These are phyloP conservation scores for Sinodicranocentrus sp. DNA, from an alignment of 2,888 invertebrate genomes.

Conservation along the genomic window DNA sequence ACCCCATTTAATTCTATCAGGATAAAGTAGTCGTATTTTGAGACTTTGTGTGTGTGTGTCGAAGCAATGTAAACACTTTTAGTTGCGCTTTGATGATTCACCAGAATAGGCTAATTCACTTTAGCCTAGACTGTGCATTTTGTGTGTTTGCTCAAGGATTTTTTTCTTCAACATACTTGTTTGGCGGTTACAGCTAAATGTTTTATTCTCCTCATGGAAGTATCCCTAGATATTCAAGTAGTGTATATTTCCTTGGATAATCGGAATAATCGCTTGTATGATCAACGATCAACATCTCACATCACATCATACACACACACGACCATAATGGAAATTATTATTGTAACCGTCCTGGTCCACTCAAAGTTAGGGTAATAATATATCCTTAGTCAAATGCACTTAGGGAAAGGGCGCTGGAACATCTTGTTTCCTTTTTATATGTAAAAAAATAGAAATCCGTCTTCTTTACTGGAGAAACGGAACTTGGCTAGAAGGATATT, in stretches of 20 bases:
- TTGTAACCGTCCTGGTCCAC: too few species aligned
- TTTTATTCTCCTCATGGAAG: neutral
- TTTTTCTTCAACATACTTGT: neutral
- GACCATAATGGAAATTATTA: conserved; percentile 3
- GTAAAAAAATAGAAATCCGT: too few species aligned
- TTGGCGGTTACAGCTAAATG: neutral
- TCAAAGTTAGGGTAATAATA: too few species aligned
- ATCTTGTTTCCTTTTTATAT: neutral
- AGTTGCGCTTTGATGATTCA: neutral
- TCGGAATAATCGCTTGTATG: conserved; percentile 37
- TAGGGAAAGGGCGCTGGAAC: neutral
- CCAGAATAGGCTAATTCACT: neutral
- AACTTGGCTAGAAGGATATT: too few species aligned
- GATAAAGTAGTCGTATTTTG: neutral
- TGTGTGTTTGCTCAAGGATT: neutral
- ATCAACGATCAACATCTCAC: conserved; percentile 19
- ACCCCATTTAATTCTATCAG: conserved; percentile 17
- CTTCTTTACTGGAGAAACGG: too few species aligned
- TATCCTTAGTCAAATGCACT: too few species aligned
- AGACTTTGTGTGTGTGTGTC: neutral
- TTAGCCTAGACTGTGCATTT: too few species aligned
- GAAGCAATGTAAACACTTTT: conserved; percentile 20
- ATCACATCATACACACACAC: neutral
- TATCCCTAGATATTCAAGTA: neutral
- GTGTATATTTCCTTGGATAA: conserved; percentile 10